Evolutionary conservation across 2,888 invertebrate genomes (phyloP), one percentile per base, ranked within the genome.

Genomic region (Pachydiplax longipennis): DNA sequence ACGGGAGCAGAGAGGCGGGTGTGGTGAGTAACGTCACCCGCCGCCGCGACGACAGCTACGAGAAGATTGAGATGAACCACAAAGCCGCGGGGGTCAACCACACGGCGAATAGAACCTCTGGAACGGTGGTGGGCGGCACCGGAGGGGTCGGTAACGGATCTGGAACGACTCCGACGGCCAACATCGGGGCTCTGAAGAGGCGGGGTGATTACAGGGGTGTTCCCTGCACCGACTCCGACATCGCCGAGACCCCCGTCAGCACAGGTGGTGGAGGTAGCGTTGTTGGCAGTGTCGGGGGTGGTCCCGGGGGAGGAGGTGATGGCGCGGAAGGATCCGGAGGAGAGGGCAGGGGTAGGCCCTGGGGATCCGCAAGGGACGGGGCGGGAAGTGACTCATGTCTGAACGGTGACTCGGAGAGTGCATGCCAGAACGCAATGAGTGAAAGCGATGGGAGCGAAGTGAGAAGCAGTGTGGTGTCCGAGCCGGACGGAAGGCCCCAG

Each of bases 31-130:
- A 94, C 18, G 94, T 95, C 91, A 93, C 93, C 61, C 92, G 93
- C 12, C 93, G 94, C 40, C 92, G 94, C 3, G 94, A 94, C 92
- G 97, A 97, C 92, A 97, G 96, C 94, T 97, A 97, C 93, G 97
- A 97, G 93, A 97, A 97, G 94, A 97, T 97, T 92, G 97, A 97
- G 93, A 95, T 97, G 95, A 96, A 96, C 93, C 95, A 96, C 92
- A 95, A 95, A 92, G 93, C 93, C 93, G 93, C 93, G 93, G 94
- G 65, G 94, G 94, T 92, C 93, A 94, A 92, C 94, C 94, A 81
- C 93, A 58, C 90, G 3, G 90, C 61, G 8, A 65, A 48, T 0
- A 40, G 53, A 10, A 35, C 18, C 22, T n/a, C 61, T 2, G 81
- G 81, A 4, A 61, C 90, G 15, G 90, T 73, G 65, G 83, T 48